Conservation (phyloP, 2,113 vertebrate species). For the Sturnira hondurensis region DNA sequence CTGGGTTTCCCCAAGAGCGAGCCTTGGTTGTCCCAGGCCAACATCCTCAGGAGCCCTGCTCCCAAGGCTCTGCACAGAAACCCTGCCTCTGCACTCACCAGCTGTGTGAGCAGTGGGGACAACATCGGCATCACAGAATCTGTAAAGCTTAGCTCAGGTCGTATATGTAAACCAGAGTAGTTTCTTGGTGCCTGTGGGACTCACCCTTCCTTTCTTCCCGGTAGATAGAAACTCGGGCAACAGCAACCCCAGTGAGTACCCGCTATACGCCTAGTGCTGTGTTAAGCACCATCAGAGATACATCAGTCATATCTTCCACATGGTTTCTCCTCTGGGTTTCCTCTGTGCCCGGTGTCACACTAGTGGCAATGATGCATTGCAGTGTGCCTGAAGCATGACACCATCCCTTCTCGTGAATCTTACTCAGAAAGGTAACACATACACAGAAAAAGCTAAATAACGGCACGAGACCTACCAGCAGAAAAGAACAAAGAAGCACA, state of each 20-base stretch:
- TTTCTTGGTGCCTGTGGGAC: neutral
- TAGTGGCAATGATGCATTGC: neutral
- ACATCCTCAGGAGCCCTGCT: neutral
- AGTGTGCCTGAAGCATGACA: neutral
- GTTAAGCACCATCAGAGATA: neutral
- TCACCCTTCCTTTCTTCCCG: neutral
- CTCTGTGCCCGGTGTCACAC: neutral
- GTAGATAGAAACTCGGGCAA: neutral
- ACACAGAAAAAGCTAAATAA: neutral
- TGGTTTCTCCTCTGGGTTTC: neutral
- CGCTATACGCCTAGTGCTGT: neutral
- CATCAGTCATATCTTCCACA: accelerated
- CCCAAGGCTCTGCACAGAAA: neutral
- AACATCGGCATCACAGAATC: neutral
- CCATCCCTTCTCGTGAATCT: neutral
- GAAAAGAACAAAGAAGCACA: neutral
- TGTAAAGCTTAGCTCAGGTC: neutral
- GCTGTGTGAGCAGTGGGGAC: neutral
- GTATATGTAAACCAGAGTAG: neutral
- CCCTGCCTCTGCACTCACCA: neutral
- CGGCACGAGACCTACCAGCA: neutral
- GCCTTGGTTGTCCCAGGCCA: neutral
- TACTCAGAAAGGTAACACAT: neutral
- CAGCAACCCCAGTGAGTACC: neutral
- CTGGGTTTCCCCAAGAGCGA: neutral